These are phyloP conservation scores for Neolamprologus sp. DNA, from an alignment of 2,113 vertebrate genomes.

Conservation along the genomic window DNA sequence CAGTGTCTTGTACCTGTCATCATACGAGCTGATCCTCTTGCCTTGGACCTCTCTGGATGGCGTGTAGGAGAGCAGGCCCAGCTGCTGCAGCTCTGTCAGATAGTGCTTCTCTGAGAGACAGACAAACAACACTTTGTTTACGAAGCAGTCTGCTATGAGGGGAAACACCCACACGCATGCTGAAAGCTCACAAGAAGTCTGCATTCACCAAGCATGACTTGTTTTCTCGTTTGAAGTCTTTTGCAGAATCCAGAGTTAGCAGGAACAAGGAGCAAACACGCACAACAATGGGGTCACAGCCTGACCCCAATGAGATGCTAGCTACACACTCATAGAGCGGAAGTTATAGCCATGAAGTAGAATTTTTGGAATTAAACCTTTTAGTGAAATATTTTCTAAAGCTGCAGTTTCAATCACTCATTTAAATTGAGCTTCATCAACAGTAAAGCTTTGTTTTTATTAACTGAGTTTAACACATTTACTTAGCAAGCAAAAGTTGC, in stretches of 20 bases:
- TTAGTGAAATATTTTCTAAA: neutral
- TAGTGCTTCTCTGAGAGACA: constrained; percentile 77
- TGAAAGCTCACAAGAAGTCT: neutral
- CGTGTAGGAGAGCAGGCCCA: constrained; percentile 80
- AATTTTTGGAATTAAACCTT: neutral
- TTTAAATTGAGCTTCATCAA: neutral
- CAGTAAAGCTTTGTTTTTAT: neutral
- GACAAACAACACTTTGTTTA: neutral
- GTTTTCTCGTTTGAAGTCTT: neutral
- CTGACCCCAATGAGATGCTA: neutral
- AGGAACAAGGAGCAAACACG: neutral
- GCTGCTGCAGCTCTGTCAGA: constrained; percentile 70
- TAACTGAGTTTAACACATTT: neutral
- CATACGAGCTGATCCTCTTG: constrained; percentile 81
- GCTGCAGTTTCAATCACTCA: neutral
- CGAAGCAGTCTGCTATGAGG: neutral
- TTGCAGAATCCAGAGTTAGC: neutral
- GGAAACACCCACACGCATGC: neutral
- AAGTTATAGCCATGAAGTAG: neutral
- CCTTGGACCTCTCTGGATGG: constrained; percentile 82
- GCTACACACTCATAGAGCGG: neutral
- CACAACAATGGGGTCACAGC: neutral
- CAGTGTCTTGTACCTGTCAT: constrained; percentile 73
- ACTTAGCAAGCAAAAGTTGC: neutral
- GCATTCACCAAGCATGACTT: neutral